Evolutionary conservation across 2,888 invertebrate species (phyloP), one percentile per base, ranked within the genome.

Genomic region (Phortica okadai): DNA sequence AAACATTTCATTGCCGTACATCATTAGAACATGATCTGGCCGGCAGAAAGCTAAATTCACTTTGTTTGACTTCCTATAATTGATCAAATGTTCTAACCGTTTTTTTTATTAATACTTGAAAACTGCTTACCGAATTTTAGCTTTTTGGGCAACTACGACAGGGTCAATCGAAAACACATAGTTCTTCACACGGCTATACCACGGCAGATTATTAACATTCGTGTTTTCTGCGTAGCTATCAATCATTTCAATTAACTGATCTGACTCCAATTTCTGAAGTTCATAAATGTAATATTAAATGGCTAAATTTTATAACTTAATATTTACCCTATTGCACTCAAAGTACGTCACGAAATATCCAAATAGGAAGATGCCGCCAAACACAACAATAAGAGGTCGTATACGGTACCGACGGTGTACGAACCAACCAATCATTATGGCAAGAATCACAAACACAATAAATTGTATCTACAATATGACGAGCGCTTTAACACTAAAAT

Each of bases 11-110:
- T 89, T 91, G 1, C 80, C 67, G 73, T 91, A 91, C 75, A 84
- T 82, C 10, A 90, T 62, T 2, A 90, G 74, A 0, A 91, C 91
- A 50, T 88, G 84, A 83, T 91, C 91, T 0, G 91, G 91, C 14
- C 89, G 85, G 72, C 91, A 91, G 77, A 81, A 88, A 0, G 81
- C 80, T 21, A 89, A 41, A 14, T 82, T 83, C 0, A 90, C 6
- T 78, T 85, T 86, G 44, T 81, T 82, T 0, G 88, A 78, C 76
- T 88, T 84, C 69, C 90, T 91, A 77, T 0, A 80, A 83, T 66
- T 7, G 42, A 82, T 75, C 14, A 72, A 8, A 69, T 21, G 45
- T 1, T 56, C 6, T 14, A 7, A 14, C 21, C 21, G 16, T 10
- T 6, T 0, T 16, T 42, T 33, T 56, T 8, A 25, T 56, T 66